Conservation (phyloP, 2,888 invertebrate species). For the Lordiphosa fenestrarum region DNA sequence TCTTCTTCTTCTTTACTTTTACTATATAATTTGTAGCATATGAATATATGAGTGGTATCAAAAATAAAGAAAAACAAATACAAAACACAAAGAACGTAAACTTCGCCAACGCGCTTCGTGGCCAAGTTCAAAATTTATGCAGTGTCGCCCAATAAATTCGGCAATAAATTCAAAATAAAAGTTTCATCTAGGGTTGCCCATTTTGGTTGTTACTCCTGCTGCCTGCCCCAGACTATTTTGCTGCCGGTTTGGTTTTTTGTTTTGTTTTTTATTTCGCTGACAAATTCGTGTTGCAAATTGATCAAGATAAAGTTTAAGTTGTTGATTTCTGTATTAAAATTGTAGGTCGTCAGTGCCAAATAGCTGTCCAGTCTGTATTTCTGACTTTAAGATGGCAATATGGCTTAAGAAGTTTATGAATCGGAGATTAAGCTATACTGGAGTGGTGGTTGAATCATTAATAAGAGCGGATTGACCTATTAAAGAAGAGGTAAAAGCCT, state of each 20-base stretch:
- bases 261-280: background rate
- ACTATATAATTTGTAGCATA: constrained; percentile 75
- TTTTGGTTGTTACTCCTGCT: constrained; percentile 27
- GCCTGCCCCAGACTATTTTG: constrained; percentile 37
- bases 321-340: background rate
- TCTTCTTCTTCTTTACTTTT: constrained; percentile 59
- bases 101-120: constrained; percentile 40
- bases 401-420: no score
- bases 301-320: no score
- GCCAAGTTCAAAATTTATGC: constrained; percentile 73
- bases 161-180: constrained; percentile 74
- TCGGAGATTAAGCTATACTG: no score
- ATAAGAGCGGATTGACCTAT: no score
- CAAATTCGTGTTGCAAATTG: constrained; percentile 9
- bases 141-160: constrained; percentile 72
- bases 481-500: no score
- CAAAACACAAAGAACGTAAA: constrained; percentile 39
- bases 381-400: background rate
- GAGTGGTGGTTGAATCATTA: no score
- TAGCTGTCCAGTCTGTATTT: background rate
- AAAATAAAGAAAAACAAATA: constrained; percentile 29
- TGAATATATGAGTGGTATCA: constrained; percentile 57
- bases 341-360: background rate
- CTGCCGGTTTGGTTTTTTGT: constrained; percentile 4
- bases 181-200: constrained; percentile 61